Conservation (phyloP, 2,888 invertebrate species). For the Autographa pulchrina region DNA sequence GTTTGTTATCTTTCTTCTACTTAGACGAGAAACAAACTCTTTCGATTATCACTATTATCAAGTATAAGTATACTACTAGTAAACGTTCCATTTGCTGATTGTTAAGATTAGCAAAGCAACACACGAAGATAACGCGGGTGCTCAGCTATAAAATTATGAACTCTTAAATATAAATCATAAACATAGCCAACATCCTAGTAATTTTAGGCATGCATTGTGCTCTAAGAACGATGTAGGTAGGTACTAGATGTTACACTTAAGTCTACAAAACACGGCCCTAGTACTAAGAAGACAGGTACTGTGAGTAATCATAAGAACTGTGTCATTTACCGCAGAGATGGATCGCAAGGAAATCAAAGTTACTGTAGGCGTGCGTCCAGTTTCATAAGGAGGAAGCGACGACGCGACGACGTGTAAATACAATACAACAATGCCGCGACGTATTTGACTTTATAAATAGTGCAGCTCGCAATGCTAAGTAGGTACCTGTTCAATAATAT, state of each 20-base stretch:
- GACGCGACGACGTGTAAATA: conserved; percentile 71
- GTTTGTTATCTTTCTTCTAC: too few species aligned
- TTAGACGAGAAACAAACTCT: background rate
- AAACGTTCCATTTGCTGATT: background rate
- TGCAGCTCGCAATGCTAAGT: conserved; percentile 73
- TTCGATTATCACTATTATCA: background rate
- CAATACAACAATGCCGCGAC: conserved; percentile 86
- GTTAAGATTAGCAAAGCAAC: background rate
- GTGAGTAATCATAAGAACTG: conserved; percentile 19
- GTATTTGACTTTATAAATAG: conserved; percentile 87
- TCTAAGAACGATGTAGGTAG: too few species aligned
- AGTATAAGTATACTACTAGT: background rate
- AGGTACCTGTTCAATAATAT: conserved; percentile 65
- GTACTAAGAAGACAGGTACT: background rate
- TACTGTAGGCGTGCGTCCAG: conserved; percentile 73
- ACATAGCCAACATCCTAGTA: background rate
- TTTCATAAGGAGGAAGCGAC: conserved; percentile 80
- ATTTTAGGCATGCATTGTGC: background rate
- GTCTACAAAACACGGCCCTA: background rate
- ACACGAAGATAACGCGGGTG: conserved; percentile 1
- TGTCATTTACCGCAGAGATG: conserved; percentile 60
- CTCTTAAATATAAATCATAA: background rate
- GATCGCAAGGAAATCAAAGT: conserved; percentile 74
- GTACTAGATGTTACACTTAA: too few species aligned
- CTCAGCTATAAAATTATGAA: background rate